These are phyloP conservation scores for Heterodera schachtii DNA, from an alignment of 1,140 invertebrate species.

Conservation along the genomic window DNA sequence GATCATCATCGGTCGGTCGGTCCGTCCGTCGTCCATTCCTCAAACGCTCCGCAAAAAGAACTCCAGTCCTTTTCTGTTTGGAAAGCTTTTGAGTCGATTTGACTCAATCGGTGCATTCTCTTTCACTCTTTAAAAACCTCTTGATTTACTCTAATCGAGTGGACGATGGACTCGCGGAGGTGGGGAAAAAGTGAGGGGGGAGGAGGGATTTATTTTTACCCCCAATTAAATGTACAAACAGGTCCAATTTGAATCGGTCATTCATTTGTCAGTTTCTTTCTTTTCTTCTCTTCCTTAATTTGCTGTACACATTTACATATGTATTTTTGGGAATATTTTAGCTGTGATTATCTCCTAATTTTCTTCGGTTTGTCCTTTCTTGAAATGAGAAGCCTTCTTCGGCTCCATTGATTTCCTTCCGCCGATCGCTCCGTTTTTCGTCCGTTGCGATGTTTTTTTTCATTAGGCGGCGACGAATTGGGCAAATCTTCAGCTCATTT, in stretches of 20 bases:
- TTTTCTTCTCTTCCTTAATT: background rate
- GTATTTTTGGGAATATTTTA: too few relatives aligned
- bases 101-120: background rate
- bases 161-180: background rate
- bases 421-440: background rate
- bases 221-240: background rate
- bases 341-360: too few relatives aligned
- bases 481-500: background rate
- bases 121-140: constrained; percentile 5
- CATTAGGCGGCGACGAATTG: background rate
- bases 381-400: background rate
- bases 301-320: background rate
- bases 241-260: background rate
- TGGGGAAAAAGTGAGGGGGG: background rate
- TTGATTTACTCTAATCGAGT: constrained; percentile 20
- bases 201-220: background rate
- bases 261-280: background rate
- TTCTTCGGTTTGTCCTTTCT: background rate
- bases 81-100: background rate
- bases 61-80: too few relatives aligned
- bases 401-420: background rate
- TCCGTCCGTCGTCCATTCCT: too few relatives aligned
- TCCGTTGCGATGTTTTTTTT: background rate
- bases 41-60: too few relatives aligned
- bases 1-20: too few relatives aligned